Conservation (phyloP, 1,140 invertebrate species). For the Propsilocerus akamusi region DNA sequence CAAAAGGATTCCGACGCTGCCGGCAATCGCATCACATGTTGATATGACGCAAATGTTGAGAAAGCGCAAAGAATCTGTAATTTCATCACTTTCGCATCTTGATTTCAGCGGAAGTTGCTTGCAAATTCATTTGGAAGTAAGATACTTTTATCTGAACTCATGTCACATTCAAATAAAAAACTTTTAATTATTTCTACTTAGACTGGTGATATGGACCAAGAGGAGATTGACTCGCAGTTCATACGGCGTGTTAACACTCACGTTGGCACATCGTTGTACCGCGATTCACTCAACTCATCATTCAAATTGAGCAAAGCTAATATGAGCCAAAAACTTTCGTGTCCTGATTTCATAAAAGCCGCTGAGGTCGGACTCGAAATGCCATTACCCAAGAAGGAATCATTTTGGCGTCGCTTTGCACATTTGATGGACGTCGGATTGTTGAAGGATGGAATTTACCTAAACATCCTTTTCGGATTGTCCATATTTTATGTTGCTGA, state of each 20-base stretch:
- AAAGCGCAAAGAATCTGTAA: constrained; percentile 39
- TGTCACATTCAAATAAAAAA: background rate
- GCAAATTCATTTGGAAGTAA: constrained; percentile 39
- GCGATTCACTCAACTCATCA: constrained; percentile 18
- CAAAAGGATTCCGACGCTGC: constrained; percentile 11
- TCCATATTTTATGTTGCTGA: constrained; percentile 54
- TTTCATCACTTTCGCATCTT: constrained; percentile 47
- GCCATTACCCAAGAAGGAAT: constrained; percentile 14
- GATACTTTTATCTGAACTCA: background rate
- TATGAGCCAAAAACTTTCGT: background rate
- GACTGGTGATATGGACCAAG: constrained; percentile 21
- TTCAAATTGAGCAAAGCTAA: constrained; percentile 6
- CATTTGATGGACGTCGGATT: constrained; percentile 40
- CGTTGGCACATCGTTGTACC: constrained; percentile 13
- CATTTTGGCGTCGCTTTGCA: constrained; percentile 31
- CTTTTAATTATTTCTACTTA: constrained; percentile 3
- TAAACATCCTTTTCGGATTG: constrained; percentile 47
- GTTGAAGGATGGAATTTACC: constrained; percentile 41
- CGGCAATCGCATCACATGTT: constrained; percentile 21
- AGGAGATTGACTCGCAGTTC: constrained; percentile 18
- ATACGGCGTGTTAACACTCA: constrained; percentile 20
- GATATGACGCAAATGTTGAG: constrained; percentile 27
- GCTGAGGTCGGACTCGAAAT: background rate
- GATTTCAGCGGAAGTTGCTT: constrained; percentile 49
- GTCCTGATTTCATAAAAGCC: background rate